Conservation (phyloP, 2,888 invertebrate species). For the Helobdella robusta region DNA sequence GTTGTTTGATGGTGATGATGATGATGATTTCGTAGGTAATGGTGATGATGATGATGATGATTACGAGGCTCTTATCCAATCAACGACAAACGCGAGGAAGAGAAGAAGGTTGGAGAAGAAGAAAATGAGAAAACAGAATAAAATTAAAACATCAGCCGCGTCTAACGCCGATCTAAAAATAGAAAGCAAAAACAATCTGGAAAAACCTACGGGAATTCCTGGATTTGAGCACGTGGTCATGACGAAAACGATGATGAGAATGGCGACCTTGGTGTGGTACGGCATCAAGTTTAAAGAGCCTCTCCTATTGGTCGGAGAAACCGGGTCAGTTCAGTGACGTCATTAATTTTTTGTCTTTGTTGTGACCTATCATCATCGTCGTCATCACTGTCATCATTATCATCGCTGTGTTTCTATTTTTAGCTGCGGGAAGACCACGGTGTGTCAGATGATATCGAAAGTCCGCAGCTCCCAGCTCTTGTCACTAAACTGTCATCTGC, state of each 20-base stretch:
- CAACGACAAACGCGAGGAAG: background rate
- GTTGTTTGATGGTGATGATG: background rate
- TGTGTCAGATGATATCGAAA: slow-evolving; percentile 76
- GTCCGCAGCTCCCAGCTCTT: slow-evolving; percentile 57
- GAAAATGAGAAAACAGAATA: slow-evolving; percentile 12
- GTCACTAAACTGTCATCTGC: slow-evolving; percentile 93
- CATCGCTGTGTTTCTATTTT: slow-evolving; percentile 16
- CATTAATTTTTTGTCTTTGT: background rate
- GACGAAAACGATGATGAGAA: slow-evolving; percentile 77
- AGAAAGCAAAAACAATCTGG: background rate
- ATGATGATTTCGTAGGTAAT: background rate
- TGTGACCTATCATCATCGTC: background rate
- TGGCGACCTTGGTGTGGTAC: slow-evolving; percentile 59
- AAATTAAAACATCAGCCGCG: background rate
- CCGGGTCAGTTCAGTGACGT: slow-evolving; percentile 54
- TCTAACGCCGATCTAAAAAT: background rate
- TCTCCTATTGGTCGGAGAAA: slow-evolving; percentile 87
- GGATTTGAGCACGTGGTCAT: slow-evolving; percentile 76
- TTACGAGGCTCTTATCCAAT: background rate
- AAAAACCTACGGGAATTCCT: background rate
- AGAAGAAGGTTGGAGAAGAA: background rate
- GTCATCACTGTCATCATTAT: background rate
- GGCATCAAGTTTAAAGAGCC: slow-evolving; percentile 85
- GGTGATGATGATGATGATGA: background rate
- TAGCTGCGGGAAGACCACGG: slow-evolving; percentile 88